A percentile compares a stretch with the other conserved stretches of the same genome.
phyloP scores from a whole-genome alignment of 2,888 invertebrate genomes.

The Scaptomyza reducta region DNA sequence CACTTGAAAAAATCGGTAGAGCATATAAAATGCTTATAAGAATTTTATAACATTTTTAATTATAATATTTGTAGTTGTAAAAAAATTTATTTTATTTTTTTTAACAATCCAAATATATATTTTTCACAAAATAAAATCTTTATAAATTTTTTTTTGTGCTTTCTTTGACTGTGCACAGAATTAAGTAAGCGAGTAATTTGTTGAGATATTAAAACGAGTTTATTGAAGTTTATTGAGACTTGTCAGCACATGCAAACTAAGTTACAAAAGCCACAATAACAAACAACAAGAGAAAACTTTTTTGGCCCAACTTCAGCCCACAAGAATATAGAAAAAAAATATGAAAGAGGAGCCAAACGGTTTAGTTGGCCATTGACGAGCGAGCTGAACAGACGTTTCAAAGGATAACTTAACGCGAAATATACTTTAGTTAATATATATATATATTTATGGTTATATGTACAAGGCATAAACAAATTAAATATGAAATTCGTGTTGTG shows the following conservation, averaged over 20 bases:
- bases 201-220: constrained; percentile 70
- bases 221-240: constrained; percentile 77
- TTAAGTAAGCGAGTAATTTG: constrained; percentile 40
- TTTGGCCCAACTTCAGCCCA: neutral
- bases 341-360: constrained; percentile 37
- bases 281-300: constrained; percentile 5
- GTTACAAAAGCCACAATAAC: constrained; percentile 48
- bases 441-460: neutral
- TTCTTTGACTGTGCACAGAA: constrained; percentile 9
- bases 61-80: no score
- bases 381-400: constrained; percentile 43
- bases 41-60: no score
- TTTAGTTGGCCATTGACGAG: constrained; percentile 61
- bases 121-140: no score
- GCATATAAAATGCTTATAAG: no score
- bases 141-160: no score
- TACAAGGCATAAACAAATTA: neutral
- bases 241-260: constrained; percentile 74
- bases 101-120: no score
- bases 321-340: constrained; percentile 28
- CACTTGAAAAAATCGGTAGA: neutral
- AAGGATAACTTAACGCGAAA: neutral
- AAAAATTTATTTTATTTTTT: no score
- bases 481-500: neutral
- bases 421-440: neutral